Evolutionary conservation across 35 echinoderm and acorn worm genomes (phyloP), one percentile per base, ranked within the genome.

Genomic region (Lytechinus pictus): DNA sequence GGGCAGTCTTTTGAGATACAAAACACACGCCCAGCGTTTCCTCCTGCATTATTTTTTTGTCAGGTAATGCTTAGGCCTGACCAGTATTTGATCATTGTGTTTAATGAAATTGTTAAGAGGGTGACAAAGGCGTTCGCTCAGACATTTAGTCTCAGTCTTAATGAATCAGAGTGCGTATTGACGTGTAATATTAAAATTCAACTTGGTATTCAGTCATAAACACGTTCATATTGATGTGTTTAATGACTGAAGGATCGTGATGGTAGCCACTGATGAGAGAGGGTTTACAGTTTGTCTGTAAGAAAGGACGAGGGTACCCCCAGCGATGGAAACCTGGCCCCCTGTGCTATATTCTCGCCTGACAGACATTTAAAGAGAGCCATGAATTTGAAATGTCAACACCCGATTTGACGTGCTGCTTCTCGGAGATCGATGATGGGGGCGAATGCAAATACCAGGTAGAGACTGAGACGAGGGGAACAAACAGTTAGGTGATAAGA

Each of bases 401-500:
- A 79, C 14, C 66, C 66, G 66, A 79, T 79, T 79, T 79, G 66
- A 79, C 66, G 66, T 16, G 19, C 19, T 79, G 66, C 16, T n/a
- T 24, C 66, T 79, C 66, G 66, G 66, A 79, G 66, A 79, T 79
- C 66, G 66, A 79, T 79, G 66, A 79, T 5, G 66, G 66, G 66
- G 66, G 66, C 66, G 66, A 79, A 79, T 79, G 66, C 66, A 79
- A 79, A 79, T 79, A 79, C 19, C 66, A 79, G 66, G 66, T 19
- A 24, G 66, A 79, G 66, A 24, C 66, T 24, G 66, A 79, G 16
- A 79, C 21, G 66, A 79, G 19, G 21, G 14, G 66, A 24, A 24
- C 66, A 79, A 79, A 79, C 66, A 79, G 66, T 79, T n/a, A 79
- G 66, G 66, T 79, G 66, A 79, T 79, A 79, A 79, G 66, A n/a